Evolutionary conservation across 2,113 vertebrate species (phyloP), one percentile per base, ranked within the genome.

Genomic region (Beaufortia kweichowensis): DNA sequence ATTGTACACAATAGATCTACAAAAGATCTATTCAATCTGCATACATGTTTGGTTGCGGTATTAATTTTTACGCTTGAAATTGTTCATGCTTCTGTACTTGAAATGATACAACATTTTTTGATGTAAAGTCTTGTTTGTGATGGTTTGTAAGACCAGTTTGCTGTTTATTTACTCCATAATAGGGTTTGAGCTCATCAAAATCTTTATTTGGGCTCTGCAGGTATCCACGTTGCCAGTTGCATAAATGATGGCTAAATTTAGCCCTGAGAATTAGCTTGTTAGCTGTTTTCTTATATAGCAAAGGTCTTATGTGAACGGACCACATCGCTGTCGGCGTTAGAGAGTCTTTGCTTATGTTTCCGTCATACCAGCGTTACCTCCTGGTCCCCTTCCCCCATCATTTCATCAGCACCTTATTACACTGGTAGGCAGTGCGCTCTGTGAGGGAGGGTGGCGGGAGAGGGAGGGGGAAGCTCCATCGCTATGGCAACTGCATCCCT

Each of bases 401-500:
- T 63, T 76, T 84, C 76, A 81, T 84, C 67, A 79, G 68, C 66
- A 72, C 73, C 76, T 77, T 65, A 69, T 84, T 84, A 84, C 75
- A 69, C 77, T 35, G 82, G 79, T 79, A 79, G 77, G 57, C 82
- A 56, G 33, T 21, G 41, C 64, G 74, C 35, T 66, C 71, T 62
- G 31, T 33, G 62, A 55, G 46, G 21, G 61, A 39, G 55, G 43
- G 64, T 26, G 50, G n/a, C 7, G 48, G 70, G 68, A 17, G 41
- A 70, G 21, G 64, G 60, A 82, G 88, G 85, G 87, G 84, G 88
- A 88, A 88, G 86, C 85, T 85, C 1, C 61, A 91, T 93, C 85
- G 81, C 92, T 85, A 92, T 93, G 90, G 92, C 86, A 92, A 92
- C 92, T 90, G 90, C 89, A 92, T 92, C 82, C 79, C 62, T 14